Conservation (phyloP, 2,888 invertebrate species). For the Helicoverpa assulta region DNA sequence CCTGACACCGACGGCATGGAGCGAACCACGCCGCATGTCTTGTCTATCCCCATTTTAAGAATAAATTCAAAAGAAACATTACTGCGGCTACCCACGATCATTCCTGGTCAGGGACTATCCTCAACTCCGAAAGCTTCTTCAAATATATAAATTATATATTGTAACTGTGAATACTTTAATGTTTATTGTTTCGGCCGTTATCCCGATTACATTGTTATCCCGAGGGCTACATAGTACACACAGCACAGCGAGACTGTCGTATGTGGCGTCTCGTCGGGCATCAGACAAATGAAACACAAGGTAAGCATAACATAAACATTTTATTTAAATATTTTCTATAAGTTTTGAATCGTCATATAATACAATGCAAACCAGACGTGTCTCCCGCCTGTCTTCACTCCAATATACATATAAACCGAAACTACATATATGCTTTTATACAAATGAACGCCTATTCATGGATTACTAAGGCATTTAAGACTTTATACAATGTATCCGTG, state of each 20-base stretch:
- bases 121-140: not conserved
- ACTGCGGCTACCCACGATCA: not conserved
- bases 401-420: conserved; percentile 74
- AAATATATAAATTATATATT: conserved; percentile 6
- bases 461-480: conserved; percentile 71
- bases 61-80: not conserved
- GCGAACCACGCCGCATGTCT: not conserved
- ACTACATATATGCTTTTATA: conserved; percentile 65
- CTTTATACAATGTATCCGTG: conserved; percentile 72
- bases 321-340: conserved; percentile 86
- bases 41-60: conserved; percentile 28
- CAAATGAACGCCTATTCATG: conserved; percentile 50
- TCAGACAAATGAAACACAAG: conserved; percentile 52
- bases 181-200: not conserved
- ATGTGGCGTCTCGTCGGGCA: not conserved
- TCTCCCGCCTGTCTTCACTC: conserved; percentile 53
- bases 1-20: not conserved
- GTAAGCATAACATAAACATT: conserved; percentile 88
- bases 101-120: not conserved
- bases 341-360: conserved; percentile 80
- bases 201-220: no score
- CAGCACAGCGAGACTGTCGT: not conserved
- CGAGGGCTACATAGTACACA: not conserved
- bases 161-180: conserved; percentile 2
- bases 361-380: conserved; percentile 75